Evolutionary conservation across 2,888 invertebrate genomes (phyloP).

Genomic region (Lasioglossum leucozonium): DNA sequence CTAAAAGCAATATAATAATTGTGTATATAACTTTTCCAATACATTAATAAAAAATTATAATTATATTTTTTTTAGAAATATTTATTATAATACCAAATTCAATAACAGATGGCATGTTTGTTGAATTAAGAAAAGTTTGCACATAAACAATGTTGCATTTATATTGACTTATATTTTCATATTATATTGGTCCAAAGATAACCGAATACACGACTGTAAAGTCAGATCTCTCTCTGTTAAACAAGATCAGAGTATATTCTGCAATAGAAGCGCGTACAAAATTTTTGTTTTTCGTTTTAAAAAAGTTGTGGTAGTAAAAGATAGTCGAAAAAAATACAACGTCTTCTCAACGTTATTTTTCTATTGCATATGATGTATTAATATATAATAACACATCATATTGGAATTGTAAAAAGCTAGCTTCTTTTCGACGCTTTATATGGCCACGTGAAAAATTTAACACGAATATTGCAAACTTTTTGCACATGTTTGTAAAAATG

Average conservation of each 20-base stretch:
- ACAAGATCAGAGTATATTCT: slow-evolving; percentile 35
- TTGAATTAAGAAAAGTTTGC: slow-evolving; percentile 55
- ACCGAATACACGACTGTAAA: slow-evolving; percentile 35
- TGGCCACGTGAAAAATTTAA: slow-evolving; percentile 52
- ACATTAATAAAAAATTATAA: slow-evolving; percentile 50
- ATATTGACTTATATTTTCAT: slow-evolving; percentile 54
- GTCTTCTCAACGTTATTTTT: slow-evolving; percentile 39
- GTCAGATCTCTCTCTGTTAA: slow-evolving; percentile 41
- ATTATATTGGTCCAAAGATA: slow-evolving; percentile 52
- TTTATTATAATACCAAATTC: slow-evolving; percentile 63
- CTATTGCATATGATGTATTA: slow-evolving; percentile 42
- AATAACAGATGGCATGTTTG: slow-evolving; percentile 56
- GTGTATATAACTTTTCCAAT: slow-evolving; percentile 49
- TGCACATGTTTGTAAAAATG: slow-evolving; percentile 50
- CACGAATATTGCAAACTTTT: slow-evolving; percentile 47
- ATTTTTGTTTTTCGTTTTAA: slow-evolving; percentile 27
- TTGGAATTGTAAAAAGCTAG: slow-evolving; percentile 52
- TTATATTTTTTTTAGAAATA: slow-evolving; percentile 45
- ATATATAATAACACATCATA: slow-evolving; percentile 35
- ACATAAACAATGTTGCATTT: slow-evolving; percentile 33
- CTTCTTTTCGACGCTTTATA: slow-evolving; percentile 18
- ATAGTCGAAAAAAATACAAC: slow-evolving; percentile 54
- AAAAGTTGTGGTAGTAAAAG: slow-evolving; percentile 47
- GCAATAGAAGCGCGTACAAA: slow-evolving; percentile 54
- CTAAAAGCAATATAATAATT: slow-evolving; percentile 21